phyloP scores from a whole-genome alignment of 2,113 vertebrate genomes.

The Apteryx mantelli region DNA sequence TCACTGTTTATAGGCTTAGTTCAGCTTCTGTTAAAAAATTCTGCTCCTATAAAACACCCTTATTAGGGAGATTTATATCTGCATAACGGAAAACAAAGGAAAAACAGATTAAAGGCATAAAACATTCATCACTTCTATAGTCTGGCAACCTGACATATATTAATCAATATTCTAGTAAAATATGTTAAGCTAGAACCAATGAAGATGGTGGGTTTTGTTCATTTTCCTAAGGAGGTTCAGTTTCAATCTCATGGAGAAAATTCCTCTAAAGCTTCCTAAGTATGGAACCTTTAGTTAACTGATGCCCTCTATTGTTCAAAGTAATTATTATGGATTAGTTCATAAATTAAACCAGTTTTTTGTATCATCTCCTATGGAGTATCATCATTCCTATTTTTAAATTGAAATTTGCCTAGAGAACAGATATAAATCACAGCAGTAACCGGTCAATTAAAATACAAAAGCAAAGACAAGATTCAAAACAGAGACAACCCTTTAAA shows the following conservation, averaged over 20 bases:
- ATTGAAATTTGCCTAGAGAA: background rate
- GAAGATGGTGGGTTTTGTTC: background rate
- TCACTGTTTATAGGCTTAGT: background rate
- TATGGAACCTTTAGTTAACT: background rate
- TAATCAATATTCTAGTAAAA: background rate
- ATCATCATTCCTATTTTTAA: background rate
- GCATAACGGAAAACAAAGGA: background rate
- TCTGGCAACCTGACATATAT: background rate
- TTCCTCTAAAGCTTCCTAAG: too few species aligned
- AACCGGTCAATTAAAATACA: background rate
- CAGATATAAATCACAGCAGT: background rate
- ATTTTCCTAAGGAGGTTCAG: background rate
- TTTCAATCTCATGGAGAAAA: background rate
- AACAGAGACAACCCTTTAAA: background rate
- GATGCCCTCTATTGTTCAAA: constrained; percentile 21
- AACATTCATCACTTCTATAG: rapidly evolving
- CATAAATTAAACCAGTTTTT: background rate
- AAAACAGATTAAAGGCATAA: background rate
- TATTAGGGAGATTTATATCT: background rate
- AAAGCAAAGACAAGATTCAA: background rate
- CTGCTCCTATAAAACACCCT: background rate
- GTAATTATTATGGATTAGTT: background rate
- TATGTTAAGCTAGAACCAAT: background rate
- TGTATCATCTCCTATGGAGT: background rate
- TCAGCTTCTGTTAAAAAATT: background rate